These are phyloP conservation scores for Jaculus jaculus DNA, from an alignment of 2,113 vertebrate species.

Conservation along the genomic window DNA sequence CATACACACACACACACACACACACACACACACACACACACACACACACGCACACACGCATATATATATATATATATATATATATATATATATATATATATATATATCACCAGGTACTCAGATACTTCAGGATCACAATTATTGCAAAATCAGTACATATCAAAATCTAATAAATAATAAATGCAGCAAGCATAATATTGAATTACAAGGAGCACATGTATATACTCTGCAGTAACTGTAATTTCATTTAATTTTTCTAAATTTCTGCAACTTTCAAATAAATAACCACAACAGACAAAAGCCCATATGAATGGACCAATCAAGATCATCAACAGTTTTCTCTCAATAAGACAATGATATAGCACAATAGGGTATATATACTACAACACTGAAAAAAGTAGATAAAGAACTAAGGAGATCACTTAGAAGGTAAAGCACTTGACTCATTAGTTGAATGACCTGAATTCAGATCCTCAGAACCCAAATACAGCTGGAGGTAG, in stretches of 20 bases:
- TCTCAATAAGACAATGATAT: background rate
- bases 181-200: constrained; percentile 24
- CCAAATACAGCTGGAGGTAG: too few relatives aligned
- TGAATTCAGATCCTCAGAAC: too few relatives aligned
- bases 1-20: too few relatives aligned
- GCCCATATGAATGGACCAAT: background rate
- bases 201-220: constrained; percentile 6
- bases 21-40: too few relatives aligned
- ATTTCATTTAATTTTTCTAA: constrained; percentile 49
- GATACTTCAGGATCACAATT: background rate
- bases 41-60: too few relatives aligned
- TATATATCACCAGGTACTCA: background rate
- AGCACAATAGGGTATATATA: background rate
- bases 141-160: background rate
- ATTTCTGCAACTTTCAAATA: constrained; percentile 50
- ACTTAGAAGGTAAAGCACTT: too few relatives aligned
- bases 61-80: too few relatives aligned
- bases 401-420: background rate
- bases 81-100: too few relatives aligned
- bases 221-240: background rate
- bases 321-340: background rate
- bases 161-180: constrained; percentile 25
- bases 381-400: background rate
- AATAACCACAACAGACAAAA: background rate
- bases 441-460: too few relatives aligned